Conservation (phyloP, 1,140 invertebrate species). For the Hylaeus volcanicus region DNA sequence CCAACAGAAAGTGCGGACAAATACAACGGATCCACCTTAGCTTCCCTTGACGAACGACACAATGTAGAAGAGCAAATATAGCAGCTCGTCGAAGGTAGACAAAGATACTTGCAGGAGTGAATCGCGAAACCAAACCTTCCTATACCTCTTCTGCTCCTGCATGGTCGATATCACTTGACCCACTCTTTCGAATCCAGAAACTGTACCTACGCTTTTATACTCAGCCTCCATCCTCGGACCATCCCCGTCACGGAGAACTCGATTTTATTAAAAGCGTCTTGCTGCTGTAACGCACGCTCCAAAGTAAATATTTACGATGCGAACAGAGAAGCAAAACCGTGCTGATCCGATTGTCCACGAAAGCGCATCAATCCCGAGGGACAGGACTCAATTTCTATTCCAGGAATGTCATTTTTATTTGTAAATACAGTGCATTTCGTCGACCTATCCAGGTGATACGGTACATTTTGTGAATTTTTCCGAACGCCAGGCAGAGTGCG, state of each 20-base stretch:
- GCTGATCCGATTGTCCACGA: neutral
- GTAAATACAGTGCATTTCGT: too few relatives aligned
- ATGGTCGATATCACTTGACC: slow-evolving; percentile 72
- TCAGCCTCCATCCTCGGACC: neutral
- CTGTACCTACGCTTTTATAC: slow-evolving; percentile 29
- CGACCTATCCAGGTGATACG: too few relatives aligned
- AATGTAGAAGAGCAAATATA: slow-evolving; percentile 34
- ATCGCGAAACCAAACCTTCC: slow-evolving; percentile 20
- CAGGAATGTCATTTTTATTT: too few relatives aligned
- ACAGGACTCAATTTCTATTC: too few relatives aligned
- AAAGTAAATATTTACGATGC: neutral
- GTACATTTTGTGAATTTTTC: too few relatives aligned
- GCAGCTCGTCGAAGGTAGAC: neutral
- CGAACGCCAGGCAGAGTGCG: too few relatives aligned
- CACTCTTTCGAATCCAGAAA: slow-evolving; percentile 61
- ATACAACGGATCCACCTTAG: slow-evolving; percentile 16
- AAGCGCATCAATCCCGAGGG: neutral
- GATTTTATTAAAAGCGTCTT: slow-evolving; percentile 19
- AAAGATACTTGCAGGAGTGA: slow-evolving; percentile 2
- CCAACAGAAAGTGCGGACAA: slow-evolving; percentile 21
- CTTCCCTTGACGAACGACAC: neutral
- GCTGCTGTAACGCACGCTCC: too few relatives aligned
- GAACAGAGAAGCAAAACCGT: neutral
- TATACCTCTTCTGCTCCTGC: slow-evolving; percentile 13
- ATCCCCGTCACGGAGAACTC: neutral